Evolutionary conservation across 2,113 vertebrate species (phyloP), one percentile per base, ranked within the genome.

Genomic region (Spea multiplicata): DNA sequence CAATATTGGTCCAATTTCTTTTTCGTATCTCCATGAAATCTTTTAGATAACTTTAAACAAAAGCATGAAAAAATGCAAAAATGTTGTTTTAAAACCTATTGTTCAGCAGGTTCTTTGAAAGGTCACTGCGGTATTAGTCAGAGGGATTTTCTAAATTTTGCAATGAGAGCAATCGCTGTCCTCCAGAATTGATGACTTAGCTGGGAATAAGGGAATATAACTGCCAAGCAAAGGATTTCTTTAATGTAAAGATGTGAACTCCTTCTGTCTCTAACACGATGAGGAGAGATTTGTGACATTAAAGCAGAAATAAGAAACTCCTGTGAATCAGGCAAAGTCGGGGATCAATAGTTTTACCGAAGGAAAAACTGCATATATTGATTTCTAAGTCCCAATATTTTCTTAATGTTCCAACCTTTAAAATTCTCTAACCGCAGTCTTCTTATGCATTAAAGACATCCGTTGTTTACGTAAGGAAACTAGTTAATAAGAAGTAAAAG

Each of bases 151-250:
- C 71, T 59, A 68, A 67, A 68, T 74, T 73, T 73, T 79, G 77
- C 77, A 79, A 67, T 59, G 70, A 79, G 77, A 73, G 70, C 77
- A 79, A 49, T 73, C 77, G 73, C 49, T 62, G 78, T 74, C 78
- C 71, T 80, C 71, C 46, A 50, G 78, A 80, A 80, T 65, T 80
- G 78, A 80, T 80, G 78, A 80, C 71, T 80, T 67, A 57, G 71
- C 71, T 47, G n/a, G 78, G 71, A 80, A 74, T 49, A 80, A 59
- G 71, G 78, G 70, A 79, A 52, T n/a, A 74, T 52, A 68, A 80
- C 44, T 73, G 77, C 77, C 66, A 45, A 14, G 71, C 71, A 66
- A 79, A 73, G 69, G 62, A 55, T 57, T 66, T 79, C 62, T 80
- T 49, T 74, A 66, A 67, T 80, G 71, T 80, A 73, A 73, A 47